phyloP scores from a whole-genome alignment of 2,797 vertebrate species.

The Melanotaenia nigrans region DNA sequence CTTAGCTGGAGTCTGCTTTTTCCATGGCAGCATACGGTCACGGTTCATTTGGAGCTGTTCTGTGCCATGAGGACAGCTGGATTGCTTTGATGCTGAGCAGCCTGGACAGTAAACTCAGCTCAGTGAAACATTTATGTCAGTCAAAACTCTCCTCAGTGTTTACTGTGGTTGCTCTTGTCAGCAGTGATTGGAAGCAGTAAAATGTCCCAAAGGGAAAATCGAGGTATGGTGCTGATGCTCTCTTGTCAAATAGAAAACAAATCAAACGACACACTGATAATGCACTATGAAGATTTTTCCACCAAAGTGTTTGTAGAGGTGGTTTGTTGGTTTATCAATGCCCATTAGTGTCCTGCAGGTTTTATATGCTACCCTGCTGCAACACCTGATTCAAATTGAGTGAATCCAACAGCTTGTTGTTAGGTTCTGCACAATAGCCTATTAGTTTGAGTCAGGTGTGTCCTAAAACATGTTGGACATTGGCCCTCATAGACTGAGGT shows the following conservation, averaged over 20 bases:
- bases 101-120: constrained; percentile 40
- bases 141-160: constrained; percentile 38
- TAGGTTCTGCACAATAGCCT: too few species aligned
- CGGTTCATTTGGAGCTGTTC: constrained; percentile 57
- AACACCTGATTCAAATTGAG: too few species aligned
- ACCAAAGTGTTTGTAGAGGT: not conserved
- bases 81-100: constrained; percentile 55
- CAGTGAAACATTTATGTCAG: constrained; percentile 43
- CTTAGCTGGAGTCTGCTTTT: constrained; percentile 58
- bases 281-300: not conserved
- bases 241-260: not conserved
- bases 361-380: too few species aligned
- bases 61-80: constrained; percentile 48
- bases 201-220: constrained; percentile 18
- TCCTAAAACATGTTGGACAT: too few species aligned
- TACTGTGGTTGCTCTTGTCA: not conserved
- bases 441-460: too few species aligned
- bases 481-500: too few species aligned
- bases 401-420: too few species aligned
- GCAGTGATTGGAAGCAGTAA: constrained; percentile 11
- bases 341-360: not conserved
- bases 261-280: not conserved
- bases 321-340: not conserved
- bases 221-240: not conserved
- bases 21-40: constrained; percentile 35